Evolutionary conservation across 2,888 invertebrate species (phyloP), one percentile per base, ranked within the genome.

Genomic region (Serripes groenlandicus): DNA sequence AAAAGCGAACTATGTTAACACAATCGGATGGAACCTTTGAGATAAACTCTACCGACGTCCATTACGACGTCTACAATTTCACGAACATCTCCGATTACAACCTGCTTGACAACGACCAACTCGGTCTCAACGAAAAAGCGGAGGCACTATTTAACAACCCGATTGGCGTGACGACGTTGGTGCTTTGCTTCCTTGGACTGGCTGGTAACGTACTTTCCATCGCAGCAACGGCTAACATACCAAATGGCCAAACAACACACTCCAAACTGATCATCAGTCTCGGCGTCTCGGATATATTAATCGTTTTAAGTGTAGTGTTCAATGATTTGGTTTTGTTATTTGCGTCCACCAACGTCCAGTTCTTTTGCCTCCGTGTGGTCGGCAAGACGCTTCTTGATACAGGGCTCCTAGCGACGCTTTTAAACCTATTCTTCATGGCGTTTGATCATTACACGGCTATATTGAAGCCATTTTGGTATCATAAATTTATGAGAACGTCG

Each of bases 261-360:
- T 89, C 90, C 21, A 91, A 92, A 64, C 88, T 93, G 34, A 90
- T 93, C 35, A 86, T 92, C 7, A 93, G 92, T 71, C 86, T 93
- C 0, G 90, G 90, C 0, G 71, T 88, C 1, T 90, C 92, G 0
- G 93, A 93, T 74, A 83, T 88, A n/a, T 80, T 92, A 5, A 70
- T 70, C 3, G 28, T 54, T 32, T 21, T 54, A 18, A 70, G 70
- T 32, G 32, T 54, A 3, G 70, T 52, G 21, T 34, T 70, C 23
- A 32, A 66, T 42, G 66, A 75, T 34, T 15, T 66, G 15, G 66
- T 66, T 9, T 34, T 52, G 3, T 21, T 78, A 9, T 66, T 52
- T 28, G 32, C 26, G 0, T 18, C 54, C 9, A 62, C 32, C 42
- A 37, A 86, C 3, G 28, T 66, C 1, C 66, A 66, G 42, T 66